Evolutionary conservation across 2,888 invertebrate genomes (phyloP).

Genomic region (Drosophila borborema): DNA sequence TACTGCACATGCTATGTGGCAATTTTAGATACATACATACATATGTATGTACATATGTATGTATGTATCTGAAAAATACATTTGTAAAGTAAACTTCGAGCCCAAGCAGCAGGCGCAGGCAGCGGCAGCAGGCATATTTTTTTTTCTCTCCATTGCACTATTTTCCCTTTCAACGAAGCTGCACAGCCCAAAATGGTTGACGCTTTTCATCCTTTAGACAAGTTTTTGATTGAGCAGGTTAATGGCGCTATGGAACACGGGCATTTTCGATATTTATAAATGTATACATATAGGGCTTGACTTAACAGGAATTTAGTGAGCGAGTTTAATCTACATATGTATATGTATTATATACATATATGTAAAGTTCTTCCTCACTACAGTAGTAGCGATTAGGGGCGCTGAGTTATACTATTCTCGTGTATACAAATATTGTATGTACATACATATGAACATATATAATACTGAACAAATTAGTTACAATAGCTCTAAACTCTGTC

Average conservation of each 20-base stretch:
- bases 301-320: not conserved
- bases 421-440: no score
- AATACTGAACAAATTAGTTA: no score
- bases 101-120: slow-evolving; percentile 22
- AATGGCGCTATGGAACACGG: slow-evolving; percentile 51
- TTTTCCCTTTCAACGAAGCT: slow-evolving; percentile 75
- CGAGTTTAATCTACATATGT: not conserved
- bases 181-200: slow-evolving; percentile 63
- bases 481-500: no score
- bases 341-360: no score
- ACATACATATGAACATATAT: no score
- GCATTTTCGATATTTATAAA: not conserved
- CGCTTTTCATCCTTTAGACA: slow-evolving; percentile 51
- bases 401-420: no score
- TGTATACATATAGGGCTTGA: not conserved
- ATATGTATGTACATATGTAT: slow-evolving; percentile 48
- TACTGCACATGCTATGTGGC: slow-evolving; percentile 67
- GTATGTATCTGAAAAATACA: slow-evolving; percentile 70
- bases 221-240: slow-evolving; percentile 64
- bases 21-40: slow-evolving; percentile 70
- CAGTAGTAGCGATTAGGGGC: no score
- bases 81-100: slow-evolving; percentile 42
- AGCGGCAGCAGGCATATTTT: slow-evolving; percentile 18
- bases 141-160: slow-evolving; percentile 57
- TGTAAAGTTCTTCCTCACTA: no score